Percentiles rank a stretch among this genome's conserved stretches.
phyloP scores from a whole-genome alignment of 2,113 vertebrate genomes.

The Heterotis niloticus region DNA sequence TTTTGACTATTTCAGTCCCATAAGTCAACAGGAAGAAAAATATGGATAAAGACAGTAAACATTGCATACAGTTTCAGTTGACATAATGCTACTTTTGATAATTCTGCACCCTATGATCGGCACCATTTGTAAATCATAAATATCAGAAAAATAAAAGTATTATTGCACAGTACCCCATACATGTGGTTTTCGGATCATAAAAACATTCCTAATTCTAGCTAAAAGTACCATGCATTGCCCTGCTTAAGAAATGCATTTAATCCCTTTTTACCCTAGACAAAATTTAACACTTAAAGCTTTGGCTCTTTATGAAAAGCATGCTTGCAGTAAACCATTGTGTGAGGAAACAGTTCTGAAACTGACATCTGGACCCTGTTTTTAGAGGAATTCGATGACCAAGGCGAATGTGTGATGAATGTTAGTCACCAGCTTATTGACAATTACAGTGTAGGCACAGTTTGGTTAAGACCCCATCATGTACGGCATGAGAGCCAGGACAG shows the following conservation, averaged over 20 bases:
- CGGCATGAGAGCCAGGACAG: slow-evolving; percentile 67
- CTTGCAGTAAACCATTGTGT: neutral
- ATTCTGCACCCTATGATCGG: neutral
- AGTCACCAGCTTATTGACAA: neutral
- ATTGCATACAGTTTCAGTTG: neutral
- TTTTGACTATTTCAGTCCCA: neutral
- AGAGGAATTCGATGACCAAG: neutral
- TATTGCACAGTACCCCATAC: slow-evolving; percentile 7
- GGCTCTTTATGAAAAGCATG: neutral
- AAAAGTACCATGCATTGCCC: neutral
- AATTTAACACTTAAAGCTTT: neutral
- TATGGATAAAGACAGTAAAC: neutral
- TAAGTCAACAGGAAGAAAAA: slow-evolving; percentile 25
- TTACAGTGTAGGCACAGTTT: slow-evolving; percentile 38
- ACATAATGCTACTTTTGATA: neutral
- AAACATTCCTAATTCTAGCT: neutral
- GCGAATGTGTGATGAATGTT: neutral
- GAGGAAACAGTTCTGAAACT: neutral
- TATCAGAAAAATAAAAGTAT: neutral
- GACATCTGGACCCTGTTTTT: neutral
- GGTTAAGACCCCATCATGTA: slow-evolving; percentile 43
- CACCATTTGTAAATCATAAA: neutral
- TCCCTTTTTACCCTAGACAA: neutral
- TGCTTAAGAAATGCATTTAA: neutral
- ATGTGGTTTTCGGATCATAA: neutral